Base-by-base conservation (phyloP, 2,888 invertebrate genomes). In the Oeneis ivallda region DNA sequence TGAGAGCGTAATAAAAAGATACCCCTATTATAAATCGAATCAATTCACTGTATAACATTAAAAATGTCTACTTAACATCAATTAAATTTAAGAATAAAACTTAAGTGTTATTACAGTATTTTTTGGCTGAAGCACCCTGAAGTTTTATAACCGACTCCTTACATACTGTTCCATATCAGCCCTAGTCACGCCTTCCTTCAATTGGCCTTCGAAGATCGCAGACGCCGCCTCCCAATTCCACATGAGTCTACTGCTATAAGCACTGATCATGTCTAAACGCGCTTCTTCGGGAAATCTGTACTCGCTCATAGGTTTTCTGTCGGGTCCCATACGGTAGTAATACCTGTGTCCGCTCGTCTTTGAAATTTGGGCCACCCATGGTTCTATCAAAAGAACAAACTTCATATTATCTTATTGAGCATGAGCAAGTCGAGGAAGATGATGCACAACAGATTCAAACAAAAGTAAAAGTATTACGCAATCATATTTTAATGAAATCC, bases 301-400 rank as follows among this genome's bases (percentile, higher is more conserved):
- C 57, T 84, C 84, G 67, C 89, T 89, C n/a, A 72, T 75, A 17
- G 78, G 76, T 71, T 84, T 81, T 34, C 82, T 79, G 67, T 84
- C 83, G 64, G 79, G 79, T 7, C 78, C 82, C 39, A 81, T 75
- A 45, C 80, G 79, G 67, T 79, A 87, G 67, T 87, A 92, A 74
- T 89, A 92, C 71, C 90, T 89, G 61, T 72, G 70, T 13, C 84
- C 83, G 58, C 79, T 82, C 34, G 75, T 82, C 74, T 87, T 89
- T 0, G 91, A 92, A 70, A 90, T 87, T 65, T 84, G 84, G 8
- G 89, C 82, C 53, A 83, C 79, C 92, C 92, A 92, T 19, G 92
- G 89, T 66, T 89, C 92, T 92, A n/a, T 7, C 6, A 41, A 9
- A 19, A 41, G 19, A 2, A 19, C 39, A 39, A 37, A 37, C 0